phyloP scores from a whole-genome alignment of 2,113 vertebrate genomes.

The Capreolus pygargus region DNA sequence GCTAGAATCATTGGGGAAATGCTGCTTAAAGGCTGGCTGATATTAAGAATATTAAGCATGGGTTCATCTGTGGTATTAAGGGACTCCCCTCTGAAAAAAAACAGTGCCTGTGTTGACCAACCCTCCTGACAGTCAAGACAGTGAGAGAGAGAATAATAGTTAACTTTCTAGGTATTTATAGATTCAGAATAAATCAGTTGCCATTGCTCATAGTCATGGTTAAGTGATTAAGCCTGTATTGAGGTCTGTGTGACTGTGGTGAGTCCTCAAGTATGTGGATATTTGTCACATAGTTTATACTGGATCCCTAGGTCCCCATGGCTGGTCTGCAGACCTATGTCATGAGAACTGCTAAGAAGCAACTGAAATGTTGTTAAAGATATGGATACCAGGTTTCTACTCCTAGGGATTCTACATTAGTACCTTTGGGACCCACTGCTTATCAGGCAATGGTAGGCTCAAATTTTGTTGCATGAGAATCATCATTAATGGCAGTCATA shows the following conservation, averaged over 20 bases:
- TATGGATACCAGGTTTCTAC: neutral
- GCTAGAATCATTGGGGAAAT: neutral
- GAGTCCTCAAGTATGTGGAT: neutral
- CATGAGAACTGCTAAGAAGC: neutral
- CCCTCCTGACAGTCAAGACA: neutral
- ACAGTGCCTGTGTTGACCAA: neutral
- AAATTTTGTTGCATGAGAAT: neutral
- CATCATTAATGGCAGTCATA: neutral
- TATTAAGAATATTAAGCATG: neutral
- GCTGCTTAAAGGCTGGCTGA: neutral
- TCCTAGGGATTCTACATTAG: neutral
- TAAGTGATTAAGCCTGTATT: neutral
- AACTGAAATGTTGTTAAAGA: neutral
- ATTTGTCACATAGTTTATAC: neutral
- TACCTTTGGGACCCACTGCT: neutral
- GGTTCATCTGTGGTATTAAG: neutral
- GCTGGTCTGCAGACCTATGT: neutral
- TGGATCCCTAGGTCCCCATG: neutral
- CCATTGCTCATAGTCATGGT: neutral
- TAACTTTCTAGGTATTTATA: neutral
- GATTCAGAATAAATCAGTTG: neutral
- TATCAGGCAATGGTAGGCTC: neutral
- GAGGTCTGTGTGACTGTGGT: fast-evolving
- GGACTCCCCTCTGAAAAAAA: neutral
- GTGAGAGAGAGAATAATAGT: neutral